A percentile compares a stretch with the other conserved stretches of the same genome.
phyloP scores from a whole-genome alignment of 2,113 vertebrate species.

The Chionomys nivalis region DNA sequence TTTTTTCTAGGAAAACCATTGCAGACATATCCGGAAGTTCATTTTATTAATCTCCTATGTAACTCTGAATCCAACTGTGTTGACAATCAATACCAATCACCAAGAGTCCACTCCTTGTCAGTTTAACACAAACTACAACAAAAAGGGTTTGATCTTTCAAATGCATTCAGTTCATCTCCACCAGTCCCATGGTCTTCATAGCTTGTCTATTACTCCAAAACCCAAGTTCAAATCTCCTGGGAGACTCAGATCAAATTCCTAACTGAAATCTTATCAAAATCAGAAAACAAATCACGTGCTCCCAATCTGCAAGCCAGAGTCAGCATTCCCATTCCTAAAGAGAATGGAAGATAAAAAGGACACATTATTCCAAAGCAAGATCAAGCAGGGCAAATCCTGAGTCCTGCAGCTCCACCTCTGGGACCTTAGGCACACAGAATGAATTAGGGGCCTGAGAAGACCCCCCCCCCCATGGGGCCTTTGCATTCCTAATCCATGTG shows the following conservation, averaged over 20 bases:
- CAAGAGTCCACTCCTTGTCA: neutral
- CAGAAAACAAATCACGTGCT: neutral
- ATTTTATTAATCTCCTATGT: neutral
- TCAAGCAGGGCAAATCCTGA: neutral
- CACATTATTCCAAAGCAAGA: neutral
- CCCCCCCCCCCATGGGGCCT: fast-evolving
- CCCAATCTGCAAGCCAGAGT: neutral
- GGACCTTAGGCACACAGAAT: neutral
- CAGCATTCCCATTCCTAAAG: neutral
- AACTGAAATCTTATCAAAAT: neutral
- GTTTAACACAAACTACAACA: neutral
- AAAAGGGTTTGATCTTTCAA: neutral
- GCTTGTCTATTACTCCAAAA: neutral
- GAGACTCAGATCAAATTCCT: neutral
- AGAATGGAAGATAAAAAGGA: neutral
- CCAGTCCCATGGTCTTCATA: neutral
- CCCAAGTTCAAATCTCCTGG: neutral
- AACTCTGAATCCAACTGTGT: neutral
- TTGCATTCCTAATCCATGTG: neutral
- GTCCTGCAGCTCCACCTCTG: neutral
- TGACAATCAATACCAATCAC: neutral
- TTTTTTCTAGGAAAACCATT: neutral
- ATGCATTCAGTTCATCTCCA: neutral
- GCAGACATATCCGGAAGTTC: neutral
- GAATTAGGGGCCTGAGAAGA: neutral